Evolutionary conservation across 2,888 invertebrate genomes (phyloP).

Genomic region (Arenicola marina): DNA sequence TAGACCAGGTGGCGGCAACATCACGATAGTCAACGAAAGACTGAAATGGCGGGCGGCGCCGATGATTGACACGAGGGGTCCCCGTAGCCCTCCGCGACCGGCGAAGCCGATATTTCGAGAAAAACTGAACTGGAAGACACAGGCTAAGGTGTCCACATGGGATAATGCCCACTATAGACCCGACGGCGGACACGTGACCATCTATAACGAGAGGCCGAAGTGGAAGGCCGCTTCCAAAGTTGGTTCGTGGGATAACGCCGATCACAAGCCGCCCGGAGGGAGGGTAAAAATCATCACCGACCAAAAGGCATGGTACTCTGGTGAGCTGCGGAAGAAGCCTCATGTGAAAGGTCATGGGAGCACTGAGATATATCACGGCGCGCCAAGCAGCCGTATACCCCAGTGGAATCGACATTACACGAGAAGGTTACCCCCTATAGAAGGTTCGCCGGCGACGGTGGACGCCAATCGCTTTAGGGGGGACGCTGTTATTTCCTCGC

Average conservation of each 20-base stretch:
- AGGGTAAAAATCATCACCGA: too few species aligned
- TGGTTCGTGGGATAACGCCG: constrained; percentile 30
- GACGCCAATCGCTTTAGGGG: too few species aligned
- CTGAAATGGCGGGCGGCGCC: constrained; percentile 7
- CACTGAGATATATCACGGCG: too few species aligned
- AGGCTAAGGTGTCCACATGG: constrained; percentile 6
- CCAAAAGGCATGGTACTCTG: too few species aligned
- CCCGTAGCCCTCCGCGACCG: neutral
- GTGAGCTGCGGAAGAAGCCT: too few species aligned
- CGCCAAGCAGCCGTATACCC: too few species aligned
- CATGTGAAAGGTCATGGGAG: too few species aligned
- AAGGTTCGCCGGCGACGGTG: too few species aligned
- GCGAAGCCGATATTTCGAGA: constrained; percentile 1
- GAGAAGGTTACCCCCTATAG: too few species aligned
- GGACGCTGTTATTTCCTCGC: too few species aligned
- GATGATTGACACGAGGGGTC: neutral
- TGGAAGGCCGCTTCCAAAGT: constrained; percentile 29
- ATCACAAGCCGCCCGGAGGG: constrained; percentile 28
- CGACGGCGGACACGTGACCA: constrained; percentile 9
- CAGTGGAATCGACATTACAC: too few species aligned
- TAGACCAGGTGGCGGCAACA: constrained; percentile 31
- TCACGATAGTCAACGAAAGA: constrained; percentile 1
- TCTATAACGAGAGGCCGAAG: constrained; percentile 18
- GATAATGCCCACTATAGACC: constrained; percentile 6
- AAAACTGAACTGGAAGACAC: constrained; percentile 11